phyloP scores from a whole-genome alignment of 1,140 invertebrate genomes.

The Bombus pascuorum region DNA sequence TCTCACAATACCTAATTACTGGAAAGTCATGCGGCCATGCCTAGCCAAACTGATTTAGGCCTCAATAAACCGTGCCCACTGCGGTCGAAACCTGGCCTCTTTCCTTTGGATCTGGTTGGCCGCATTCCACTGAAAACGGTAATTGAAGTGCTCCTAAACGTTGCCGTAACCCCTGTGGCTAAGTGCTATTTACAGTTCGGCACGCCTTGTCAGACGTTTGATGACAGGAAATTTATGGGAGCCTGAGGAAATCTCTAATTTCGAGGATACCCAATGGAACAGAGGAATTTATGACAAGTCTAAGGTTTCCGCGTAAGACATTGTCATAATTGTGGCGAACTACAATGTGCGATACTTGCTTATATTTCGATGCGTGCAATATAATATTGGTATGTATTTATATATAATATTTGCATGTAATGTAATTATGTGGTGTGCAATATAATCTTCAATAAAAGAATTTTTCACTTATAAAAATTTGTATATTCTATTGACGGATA shows the following conservation, averaged over 20 bases:
- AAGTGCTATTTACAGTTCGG: conserved; percentile 37
- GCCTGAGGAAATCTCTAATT: too few relatives aligned
- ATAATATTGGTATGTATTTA: too few relatives aligned
- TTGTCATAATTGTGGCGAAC: neutral
- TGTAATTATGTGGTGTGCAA: too few relatives aligned
- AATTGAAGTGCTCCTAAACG: conserved; percentile 41
- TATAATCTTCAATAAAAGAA: too few relatives aligned
- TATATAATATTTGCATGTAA: too few relatives aligned
- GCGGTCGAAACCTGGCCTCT: neutral
- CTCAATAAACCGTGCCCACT: conserved; percentile 43
- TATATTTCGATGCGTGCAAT: neutral
- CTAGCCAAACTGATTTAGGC: conserved; percentile 60
- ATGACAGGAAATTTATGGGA: neutral
- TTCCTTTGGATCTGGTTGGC: conserved; percentile 34
- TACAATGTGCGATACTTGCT: neutral
- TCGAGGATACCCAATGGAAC: neutral
- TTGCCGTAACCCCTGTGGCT: neutral
- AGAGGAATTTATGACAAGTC: neutral
- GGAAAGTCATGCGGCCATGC: conserved; percentile 50
- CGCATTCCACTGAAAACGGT: conserved; percentile 48
- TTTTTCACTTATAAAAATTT: too few relatives aligned
- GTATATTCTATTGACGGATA: too few relatives aligned
- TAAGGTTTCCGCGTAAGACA: neutral
- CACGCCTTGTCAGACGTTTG: conserved; percentile 13
- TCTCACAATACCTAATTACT: conserved; percentile 67